Conservation (phyloP, 2,113 vertebrate species). For the Strigops habroptila region DNA sequence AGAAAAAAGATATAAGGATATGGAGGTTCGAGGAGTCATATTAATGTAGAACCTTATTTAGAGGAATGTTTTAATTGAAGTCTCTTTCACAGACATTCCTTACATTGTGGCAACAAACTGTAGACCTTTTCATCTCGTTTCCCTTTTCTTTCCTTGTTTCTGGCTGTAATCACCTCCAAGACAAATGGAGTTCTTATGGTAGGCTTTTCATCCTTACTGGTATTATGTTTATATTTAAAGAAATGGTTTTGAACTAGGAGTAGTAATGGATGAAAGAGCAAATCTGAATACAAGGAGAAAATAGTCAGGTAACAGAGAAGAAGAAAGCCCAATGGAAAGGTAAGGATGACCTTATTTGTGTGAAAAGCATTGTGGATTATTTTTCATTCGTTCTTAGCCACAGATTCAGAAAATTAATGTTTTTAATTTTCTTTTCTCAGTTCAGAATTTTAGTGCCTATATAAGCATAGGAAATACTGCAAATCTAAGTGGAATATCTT, state of each 20-base stretch:
- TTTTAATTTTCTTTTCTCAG: conserved; percentile 49
- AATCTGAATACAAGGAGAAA: neutral
- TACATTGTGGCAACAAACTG: neutral
- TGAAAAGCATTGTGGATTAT: neutral
- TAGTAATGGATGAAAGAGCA: neutral
- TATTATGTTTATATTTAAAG: neutral
- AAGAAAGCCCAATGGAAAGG: neutral
- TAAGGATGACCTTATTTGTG: neutral
- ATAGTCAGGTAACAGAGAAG: neutral
- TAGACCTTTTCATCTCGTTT: neutral
- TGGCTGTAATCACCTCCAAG: neutral
- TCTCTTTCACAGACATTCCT: neutral
- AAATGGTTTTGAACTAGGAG: neutral
- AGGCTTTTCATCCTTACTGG: neutral
- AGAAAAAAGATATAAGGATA: neutral
- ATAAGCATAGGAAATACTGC: neutral
- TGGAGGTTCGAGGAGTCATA: neutral
- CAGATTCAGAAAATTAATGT: conserved; percentile 7
- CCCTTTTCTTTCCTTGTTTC: neutral
- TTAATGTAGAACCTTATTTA: neutral
- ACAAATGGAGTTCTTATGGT: neutral
- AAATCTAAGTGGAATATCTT: neutral
- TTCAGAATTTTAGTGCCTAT: neutral
- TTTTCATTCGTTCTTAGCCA: neutral
- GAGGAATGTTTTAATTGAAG: neutral